Evolutionary conservation across 1,140 invertebrate species (phyloP).

Genomic region (Heliconius hermathena): DNA sequence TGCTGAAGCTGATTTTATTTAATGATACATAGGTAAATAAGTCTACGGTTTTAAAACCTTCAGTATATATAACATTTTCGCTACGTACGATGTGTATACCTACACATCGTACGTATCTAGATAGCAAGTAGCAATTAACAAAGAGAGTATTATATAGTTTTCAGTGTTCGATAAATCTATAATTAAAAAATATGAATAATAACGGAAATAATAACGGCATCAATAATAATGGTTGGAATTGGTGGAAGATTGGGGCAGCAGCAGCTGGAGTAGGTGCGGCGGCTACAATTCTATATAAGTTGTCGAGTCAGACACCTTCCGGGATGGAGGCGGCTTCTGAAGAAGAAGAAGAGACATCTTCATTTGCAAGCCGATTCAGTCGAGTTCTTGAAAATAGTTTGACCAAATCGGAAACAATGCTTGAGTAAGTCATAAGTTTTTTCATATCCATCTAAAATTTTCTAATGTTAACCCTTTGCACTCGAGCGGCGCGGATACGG

Average conservation of each 20-base stretch:
- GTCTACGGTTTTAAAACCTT: no score
- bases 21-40: no score
- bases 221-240: not conserved
- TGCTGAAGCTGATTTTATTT: no score
- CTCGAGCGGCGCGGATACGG: no score
- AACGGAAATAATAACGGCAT: not conserved
- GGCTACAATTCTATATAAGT: not conserved
- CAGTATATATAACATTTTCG: no score
- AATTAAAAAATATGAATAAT: not conserved
- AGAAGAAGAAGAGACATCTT: not conserved
- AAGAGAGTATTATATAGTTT: not conserved
- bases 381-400: not conserved
- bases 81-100: no score
- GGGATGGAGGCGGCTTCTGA: not conserved
- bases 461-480: no score
- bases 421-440: conserved; percentile 22
- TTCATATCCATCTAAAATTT: not conserved
- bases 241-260: conserved; percentile 17
- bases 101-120: no score
- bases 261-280: not conserved
- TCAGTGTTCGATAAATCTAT: no score
- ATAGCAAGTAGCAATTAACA: no score
- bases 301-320: not conserved
- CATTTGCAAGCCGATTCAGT: not conserved
- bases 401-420: not conserved